phyloP scores from a whole-genome alignment of 1,140 invertebrate genomes.

The Drosophila quadrilineata region DNA sequence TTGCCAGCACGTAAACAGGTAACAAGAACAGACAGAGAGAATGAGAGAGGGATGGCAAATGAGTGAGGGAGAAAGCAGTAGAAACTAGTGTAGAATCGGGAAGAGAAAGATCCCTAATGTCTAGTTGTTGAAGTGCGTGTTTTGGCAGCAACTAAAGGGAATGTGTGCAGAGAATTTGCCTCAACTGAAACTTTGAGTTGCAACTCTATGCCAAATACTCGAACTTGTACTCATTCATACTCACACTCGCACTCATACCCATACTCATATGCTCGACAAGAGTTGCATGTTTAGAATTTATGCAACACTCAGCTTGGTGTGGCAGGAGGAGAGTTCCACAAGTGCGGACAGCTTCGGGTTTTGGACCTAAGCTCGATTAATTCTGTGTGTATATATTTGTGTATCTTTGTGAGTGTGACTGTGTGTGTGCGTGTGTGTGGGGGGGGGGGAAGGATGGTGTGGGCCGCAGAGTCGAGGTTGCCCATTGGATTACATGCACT shows the following conservation, averaged over 20 bases:
- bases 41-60: not conserved
- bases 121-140: conserved; percentile 5
- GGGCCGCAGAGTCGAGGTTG: too few relatives aligned
- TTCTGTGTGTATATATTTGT: not conserved
- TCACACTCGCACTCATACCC: too few relatives aligned
- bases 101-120: conserved; percentile 6
- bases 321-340: too few relatives aligned
- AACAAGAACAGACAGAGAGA: conserved; percentile 15
- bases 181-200: conserved; percentile 4
- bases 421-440: too few relatives aligned
- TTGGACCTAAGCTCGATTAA: conserved; percentile 1
- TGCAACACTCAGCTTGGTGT: conserved; percentile 1
- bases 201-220: conserved; percentile 23
- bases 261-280: too few relatives aligned
- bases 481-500: not conserved
- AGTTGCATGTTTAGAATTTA: conserved; percentile 29
- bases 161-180: not conserved
- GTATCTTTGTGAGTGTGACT: too few relatives aligned
- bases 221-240: too few relatives aligned
- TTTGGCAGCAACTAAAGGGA: not conserved
- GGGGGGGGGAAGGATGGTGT: too few relatives aligned
- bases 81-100: not conserved
- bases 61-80: not conserved
- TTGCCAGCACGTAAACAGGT: conserved; percentile 60
- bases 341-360: not conserved